Conservation (phyloP, 1,140 invertebrate genomes). For the Orius laevigatus region DNA sequence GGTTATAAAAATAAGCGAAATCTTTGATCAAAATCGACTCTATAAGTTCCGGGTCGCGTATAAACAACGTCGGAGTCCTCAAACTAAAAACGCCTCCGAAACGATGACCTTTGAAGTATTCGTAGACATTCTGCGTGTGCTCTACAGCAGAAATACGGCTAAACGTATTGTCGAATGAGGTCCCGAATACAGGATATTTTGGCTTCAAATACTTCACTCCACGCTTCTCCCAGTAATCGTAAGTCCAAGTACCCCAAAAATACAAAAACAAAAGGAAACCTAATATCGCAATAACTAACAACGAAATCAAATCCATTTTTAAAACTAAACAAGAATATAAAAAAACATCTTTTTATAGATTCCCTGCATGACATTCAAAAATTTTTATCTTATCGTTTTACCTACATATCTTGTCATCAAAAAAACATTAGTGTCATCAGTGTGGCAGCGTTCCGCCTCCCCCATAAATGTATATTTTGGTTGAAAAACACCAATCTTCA, state of each 20-base stretch:
- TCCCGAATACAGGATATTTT: conserved; percentile 28
- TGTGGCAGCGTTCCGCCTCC: too few species aligned
- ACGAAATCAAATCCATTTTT: too few species aligned
- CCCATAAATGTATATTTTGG: too few species aligned
- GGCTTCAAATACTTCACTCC: conserved; percentile 24
- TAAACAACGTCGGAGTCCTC: conserved; percentile 29
- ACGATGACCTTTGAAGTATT: not conserved
- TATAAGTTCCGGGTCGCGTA: conserved; percentile 38
- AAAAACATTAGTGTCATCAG: too few species aligned
- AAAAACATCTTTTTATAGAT: too few species aligned
- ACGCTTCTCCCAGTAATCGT: conserved; percentile 24
- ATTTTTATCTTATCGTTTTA: too few species aligned
- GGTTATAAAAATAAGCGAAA: conserved; percentile 34
- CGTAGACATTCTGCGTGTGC: conserved; percentile 13
- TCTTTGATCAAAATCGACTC: conserved; percentile 42
- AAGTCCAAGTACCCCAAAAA: not conserved
- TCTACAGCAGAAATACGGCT: conserved; percentile 17
- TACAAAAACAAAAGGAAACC: too few species aligned
- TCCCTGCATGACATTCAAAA: too few species aligned
- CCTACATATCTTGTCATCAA: too few species aligned
- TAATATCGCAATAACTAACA: too few species aligned
- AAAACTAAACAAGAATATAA: too few species aligned
- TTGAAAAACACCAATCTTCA: too few species aligned
- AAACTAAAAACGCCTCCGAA: conserved; percentile 26
- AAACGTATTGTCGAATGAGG: conserved; percentile 27